Evolutionary conservation across 1,140 invertebrate species (phyloP), one percentile per base, ranked within the genome.

Genomic region (Palaemon carinicauda): DNA sequence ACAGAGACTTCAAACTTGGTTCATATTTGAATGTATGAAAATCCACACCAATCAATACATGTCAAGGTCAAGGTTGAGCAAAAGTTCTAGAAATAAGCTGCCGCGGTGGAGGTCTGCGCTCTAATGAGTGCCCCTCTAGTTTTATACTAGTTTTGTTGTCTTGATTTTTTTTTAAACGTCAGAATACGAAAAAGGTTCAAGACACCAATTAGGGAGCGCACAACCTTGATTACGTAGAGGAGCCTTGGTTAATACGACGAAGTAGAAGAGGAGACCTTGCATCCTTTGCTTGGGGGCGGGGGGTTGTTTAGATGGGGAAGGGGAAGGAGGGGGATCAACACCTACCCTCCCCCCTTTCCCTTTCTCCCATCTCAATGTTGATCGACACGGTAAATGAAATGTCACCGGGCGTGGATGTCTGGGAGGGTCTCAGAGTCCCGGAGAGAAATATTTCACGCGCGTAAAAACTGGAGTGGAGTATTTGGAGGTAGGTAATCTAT

Each of bases 361-460:
- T 31, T 31, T n/a, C 24, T n/a, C 15, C n/a, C 65, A 24, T 31
- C 3, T 15, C 65, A 31, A 24, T 69, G 24, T 52, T 80, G 78
- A 80, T 80, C 78, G 53, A 60, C 78, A 60, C 53, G 52, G 54
- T 80, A 80, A 80, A 80, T 80, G 78, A 80, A 80, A 80, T 80
- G 78, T 80, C 78, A 80, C 78, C 78, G 54, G 51, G 17, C 29
- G 21, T 17, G 54, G 51, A 17, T 54, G 21, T 17, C 78, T 31
- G 5, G 3, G 15, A 3, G 33, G 27, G 2, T 21, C 29, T 33
- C 27, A 29, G 17, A 14, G 15, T 33, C 78, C 52, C 24, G 15
- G 78, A 14, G 71, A 73, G 52, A 80, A 80, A 80, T 80, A 80
- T 80, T 80, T 80, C 78, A 80, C 78, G 12, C 15, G 31, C 52